These are phyloP conservation scores for Sebastes iracundus DNA, from an alignment of 2,797 vertebrate species.

Conservation along the genomic window DNA sequence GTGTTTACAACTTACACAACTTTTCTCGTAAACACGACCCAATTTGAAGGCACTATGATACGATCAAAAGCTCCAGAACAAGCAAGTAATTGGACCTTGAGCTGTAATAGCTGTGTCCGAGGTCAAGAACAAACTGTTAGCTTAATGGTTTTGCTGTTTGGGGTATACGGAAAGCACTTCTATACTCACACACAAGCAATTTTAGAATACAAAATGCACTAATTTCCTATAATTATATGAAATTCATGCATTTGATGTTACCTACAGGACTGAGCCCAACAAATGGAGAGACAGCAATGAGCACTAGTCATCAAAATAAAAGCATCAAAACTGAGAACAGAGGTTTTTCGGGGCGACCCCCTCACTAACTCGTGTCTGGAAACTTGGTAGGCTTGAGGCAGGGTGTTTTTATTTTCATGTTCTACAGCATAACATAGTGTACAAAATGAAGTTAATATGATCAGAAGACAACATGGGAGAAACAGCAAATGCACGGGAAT, in stretches of 20 bases:
- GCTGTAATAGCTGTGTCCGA: background rate
- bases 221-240: no score
- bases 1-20: no score
- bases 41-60: no score
- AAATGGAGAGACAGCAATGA: background rate
- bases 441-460: conserved; percentile 63
- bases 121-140: background rate
- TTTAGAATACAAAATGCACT: no score
- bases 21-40: no score
- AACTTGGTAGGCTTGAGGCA: conserved; percentile 68
- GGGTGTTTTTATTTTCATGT: conserved; percentile 79
- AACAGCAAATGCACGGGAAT: conserved; percentile 41
- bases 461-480: conserved; percentile 51
- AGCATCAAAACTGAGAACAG: background rate
- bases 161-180: background rate
- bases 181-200: no score
- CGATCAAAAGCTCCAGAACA: no score
- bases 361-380: conserved; percentile 56
- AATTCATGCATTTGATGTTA: background rate
- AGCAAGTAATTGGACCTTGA: background rate
- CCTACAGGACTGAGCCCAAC: background rate
- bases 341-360: background rate
- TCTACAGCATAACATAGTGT: conserved; percentile 72
- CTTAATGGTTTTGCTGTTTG: background rate
- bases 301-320: background rate